Conservation (phyloP, 2,113 vertebrate species). For the Eupsittula cactorum region DNA sequence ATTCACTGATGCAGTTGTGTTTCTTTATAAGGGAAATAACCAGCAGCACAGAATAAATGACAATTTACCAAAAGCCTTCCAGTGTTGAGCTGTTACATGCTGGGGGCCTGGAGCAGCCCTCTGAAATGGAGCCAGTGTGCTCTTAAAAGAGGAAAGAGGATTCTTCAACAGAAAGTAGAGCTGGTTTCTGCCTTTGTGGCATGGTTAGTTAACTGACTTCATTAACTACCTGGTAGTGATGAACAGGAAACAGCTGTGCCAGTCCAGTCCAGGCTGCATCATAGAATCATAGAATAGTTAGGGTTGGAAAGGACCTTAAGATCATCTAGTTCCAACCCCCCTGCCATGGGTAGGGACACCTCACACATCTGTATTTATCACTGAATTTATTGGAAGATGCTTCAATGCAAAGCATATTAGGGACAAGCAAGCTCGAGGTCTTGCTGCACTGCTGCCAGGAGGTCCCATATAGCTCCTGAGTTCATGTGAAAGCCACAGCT, state of each 20-base stretch:
- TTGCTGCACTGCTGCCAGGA: neutral
- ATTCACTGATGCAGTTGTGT: fast-evolving
- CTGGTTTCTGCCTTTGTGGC: neutral
- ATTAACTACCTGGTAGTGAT: neutral
- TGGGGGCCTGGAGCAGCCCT: neutral
- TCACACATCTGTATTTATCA: neutral
- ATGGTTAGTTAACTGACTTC: neutral
- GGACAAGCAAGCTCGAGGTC: neutral
- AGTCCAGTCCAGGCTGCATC: neutral
- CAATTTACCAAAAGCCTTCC: neutral
- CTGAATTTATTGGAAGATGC: neutral
- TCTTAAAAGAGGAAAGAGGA: neutral
- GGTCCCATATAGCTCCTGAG: neutral
- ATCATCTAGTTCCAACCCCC: too few relatives aligned
- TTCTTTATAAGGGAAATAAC: neutral
- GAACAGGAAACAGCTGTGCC: neutral
- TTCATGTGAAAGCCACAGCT: neutral
- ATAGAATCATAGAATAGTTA: neutral
- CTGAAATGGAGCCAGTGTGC: neutral
- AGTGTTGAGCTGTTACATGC: neutral
- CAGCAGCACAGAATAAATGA: neutral
- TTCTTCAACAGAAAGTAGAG: neutral
- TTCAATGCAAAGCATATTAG: neutral
- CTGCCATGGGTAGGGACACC: too few relatives aligned
- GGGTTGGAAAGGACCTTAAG: too few relatives aligned